A percentile compares a stretch with the other conserved stretches of the same genome.
These are phyloP conservation scores for Thomomys bottae DNA, from an alignment of 2,113 vertebrate genomes.

Conservation along the genomic window DNA sequence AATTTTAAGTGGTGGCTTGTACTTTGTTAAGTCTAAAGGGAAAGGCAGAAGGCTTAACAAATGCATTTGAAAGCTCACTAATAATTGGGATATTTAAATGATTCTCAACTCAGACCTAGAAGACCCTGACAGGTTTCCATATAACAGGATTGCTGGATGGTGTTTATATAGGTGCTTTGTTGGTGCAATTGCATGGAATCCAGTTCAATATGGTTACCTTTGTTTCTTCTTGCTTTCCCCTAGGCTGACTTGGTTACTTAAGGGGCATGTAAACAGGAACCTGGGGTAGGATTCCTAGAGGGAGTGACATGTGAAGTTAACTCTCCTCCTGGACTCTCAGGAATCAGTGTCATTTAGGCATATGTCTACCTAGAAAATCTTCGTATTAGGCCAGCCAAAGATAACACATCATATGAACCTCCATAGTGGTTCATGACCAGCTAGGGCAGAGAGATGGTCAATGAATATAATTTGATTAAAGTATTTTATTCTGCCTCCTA, in stretches of 20 bases:
- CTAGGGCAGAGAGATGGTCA: neutral
- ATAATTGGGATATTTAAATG: neutral
- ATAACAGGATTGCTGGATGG: neutral
- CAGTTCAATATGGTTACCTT: constrained; percentile 23
- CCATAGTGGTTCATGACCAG: rapidly evolving
- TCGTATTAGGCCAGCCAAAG: too few species aligned
- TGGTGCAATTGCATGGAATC: neutral
- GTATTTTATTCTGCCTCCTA: neutral
- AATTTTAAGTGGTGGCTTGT: constrained; percentile 44
- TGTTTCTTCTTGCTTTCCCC: neutral
- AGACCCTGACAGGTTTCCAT: neutral
- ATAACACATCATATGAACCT: neutral
- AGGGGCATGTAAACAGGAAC: neutral
- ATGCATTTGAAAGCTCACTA: constrained; percentile 3
- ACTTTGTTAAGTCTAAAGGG: constrained; percentile 28
- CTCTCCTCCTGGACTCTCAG: neutral
- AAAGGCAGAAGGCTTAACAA: constrained; percentile 3
- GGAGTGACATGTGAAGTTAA: neutral
- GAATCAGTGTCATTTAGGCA: neutral
- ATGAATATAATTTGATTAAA: neutral
- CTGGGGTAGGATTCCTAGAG: neutral
- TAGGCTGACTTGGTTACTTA: neutral
- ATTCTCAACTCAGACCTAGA: neutral
- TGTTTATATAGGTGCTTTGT: constrained; percentile 35
- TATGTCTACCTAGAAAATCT: neutral